Conservation (phyloP, 53 echinoderm and acorn worm genomes). For the Echinarachnius parma region DNA sequence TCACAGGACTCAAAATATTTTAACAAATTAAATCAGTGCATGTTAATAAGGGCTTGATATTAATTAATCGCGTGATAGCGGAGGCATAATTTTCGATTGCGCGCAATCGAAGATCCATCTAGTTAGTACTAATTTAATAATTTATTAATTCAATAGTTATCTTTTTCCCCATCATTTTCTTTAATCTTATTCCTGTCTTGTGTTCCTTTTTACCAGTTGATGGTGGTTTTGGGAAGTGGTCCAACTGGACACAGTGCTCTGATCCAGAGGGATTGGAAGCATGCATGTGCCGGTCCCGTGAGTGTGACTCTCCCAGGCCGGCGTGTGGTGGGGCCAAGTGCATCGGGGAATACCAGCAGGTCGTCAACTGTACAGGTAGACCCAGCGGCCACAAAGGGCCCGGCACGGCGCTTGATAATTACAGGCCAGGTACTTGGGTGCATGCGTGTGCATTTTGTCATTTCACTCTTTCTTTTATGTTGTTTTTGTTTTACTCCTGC, state of each 20-base stretch:
- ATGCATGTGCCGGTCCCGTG: constrained; percentile 78
- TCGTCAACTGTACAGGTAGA: constrained; percentile 90
- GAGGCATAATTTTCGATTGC: too few species aligned
- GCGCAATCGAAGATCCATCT: too few species aligned
- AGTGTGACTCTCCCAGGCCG: constrained; percentile 74
- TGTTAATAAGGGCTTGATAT: too few species aligned
- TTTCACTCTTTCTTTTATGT: not conserved
- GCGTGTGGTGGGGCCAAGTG: constrained; percentile 81
- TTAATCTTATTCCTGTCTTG: not conserved
- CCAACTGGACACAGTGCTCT: constrained; percentile 79
- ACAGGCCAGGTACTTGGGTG: constrained; percentile 43
- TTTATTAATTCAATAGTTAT: too few species aligned
- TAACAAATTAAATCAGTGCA: too few species aligned
- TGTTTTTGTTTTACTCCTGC: not conserved
- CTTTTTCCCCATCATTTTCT: too few species aligned
- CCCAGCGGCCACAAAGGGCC: constrained; percentile 22
- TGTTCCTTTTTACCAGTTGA: constrained; percentile 48
- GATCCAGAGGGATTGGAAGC: constrained; percentile 65
- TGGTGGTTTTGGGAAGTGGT: constrained; percentile 84
- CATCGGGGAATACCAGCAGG: constrained; percentile 77
- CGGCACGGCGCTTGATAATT: constrained; percentile 39
- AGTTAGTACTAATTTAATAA: not conserved
- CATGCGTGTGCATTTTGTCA: constrained; percentile 37
- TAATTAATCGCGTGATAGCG: too few species aligned
- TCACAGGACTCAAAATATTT: too few species aligned